Evolutionary conservation across 2,888 invertebrate species (phyloP), one percentile per base, ranked within the genome.

Genomic region (Philaethria dido): DNA sequence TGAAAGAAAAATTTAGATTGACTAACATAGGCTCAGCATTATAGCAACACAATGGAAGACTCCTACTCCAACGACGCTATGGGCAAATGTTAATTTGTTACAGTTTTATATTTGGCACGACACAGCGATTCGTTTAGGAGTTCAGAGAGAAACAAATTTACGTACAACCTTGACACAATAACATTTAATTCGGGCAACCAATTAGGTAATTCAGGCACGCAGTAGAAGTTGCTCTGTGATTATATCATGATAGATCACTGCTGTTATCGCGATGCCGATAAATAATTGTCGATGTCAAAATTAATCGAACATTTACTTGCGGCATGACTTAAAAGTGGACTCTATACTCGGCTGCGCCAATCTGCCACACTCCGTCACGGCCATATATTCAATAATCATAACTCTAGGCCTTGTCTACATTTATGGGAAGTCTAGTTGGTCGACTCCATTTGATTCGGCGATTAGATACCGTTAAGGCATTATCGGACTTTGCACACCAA

Each of bases 141-240:
- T 69, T 69, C 77, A 68, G 77, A 74, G 77, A 76, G 75, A 80
- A n/a, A 69, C 63, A 57, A 71, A 71, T 66, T 73, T 68, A 69
- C 52, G 54, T 59, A 70, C 74, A 83, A 75, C 91, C 92, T 90
- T 92, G 92, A 85, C 92, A 89, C 81, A 82, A 87, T 88, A 91
- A 88, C 86, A 89, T 90, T 90, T 88, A 83, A 85, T 86, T 83
- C 83, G 78, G 80, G 73, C 77, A 73, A 70, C 82, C 86, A 87
- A 88, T 90, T 90, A 88, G 89, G 86, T 85, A 80, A 78, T 74
- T 74, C 76, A 77, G 75, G 73, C 77, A 77, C 69, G 75, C 73
- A 67, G 75, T 82, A 78, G 85, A 85, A 84, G 86, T 80, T 77
- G 75, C 73, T 80, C 75, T 69, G 77, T 79, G 87, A 84, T 85